A percentile compares a stretch with the other conserved stretches of the same genome.
Conservation (phyloP, 1,140 invertebrate species). For the Sycophaga agraensis region DNA sequence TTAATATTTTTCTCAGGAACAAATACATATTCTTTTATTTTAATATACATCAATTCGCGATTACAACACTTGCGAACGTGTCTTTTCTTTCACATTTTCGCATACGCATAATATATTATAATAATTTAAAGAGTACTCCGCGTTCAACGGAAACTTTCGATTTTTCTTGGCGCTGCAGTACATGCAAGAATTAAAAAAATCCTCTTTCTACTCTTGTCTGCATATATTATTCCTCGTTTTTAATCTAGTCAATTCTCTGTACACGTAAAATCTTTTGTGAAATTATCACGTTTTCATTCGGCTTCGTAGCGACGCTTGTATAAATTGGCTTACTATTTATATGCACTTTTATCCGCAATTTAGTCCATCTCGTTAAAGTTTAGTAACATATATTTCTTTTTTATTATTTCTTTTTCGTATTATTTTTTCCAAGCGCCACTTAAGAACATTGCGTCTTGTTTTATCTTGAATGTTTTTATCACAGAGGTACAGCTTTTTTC, state of each 20-base stretch:
- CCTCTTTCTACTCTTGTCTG: slow-evolving; percentile 3
- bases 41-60: slow-evolving; percentile 56
- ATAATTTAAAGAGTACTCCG: slow-evolving; percentile 23
- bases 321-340: background rate
- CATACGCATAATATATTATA: slow-evolving; percentile 19
- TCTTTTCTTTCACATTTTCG: slow-evolving; percentile 12
- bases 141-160: slow-evolving; percentile 7
- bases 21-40: slow-evolving; percentile 47
- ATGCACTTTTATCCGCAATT: slow-evolving; percentile 10
- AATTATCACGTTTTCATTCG: slow-evolving; percentile 21
- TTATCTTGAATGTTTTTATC: slow-evolving; percentile 36
- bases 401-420: slow-evolving; percentile 7
- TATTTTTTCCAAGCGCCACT: slow-evolving; percentile 13
- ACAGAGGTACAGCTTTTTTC: slow-evolving; percentile 39
- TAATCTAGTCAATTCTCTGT: slow-evolving; percentile 28
- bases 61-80: slow-evolving; percentile 47
- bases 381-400: slow-evolving; percentile 14
- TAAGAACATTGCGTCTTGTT: slow-evolving; percentile 10
- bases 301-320: background rate
- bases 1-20: slow-evolving; percentile 50
- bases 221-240: slow-evolving; percentile 21
- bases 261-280: slow-evolving; percentile 27
- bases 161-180: slow-evolving; percentile 16
- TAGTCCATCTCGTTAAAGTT: slow-evolving; percentile 24
- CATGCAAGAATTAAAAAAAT: slow-evolving; percentile 21